Evolutionary conservation across 2,113 vertebrate species (phyloP).

Genomic region (Lepisosteus osseus): DNA sequence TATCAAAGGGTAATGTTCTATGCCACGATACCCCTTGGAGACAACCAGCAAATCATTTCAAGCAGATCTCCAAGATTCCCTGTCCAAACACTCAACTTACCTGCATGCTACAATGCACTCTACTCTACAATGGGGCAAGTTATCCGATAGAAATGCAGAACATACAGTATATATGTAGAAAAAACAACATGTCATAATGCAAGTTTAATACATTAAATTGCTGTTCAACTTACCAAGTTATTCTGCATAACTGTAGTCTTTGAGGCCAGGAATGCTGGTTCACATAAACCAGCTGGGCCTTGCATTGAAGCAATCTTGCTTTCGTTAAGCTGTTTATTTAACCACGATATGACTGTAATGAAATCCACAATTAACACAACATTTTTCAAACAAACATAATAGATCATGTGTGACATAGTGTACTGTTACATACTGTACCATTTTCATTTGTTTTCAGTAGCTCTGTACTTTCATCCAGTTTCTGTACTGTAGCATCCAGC

Average conservation of each 20-base stretch:
- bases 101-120: no score
- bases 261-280: neutral
- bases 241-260: slow-evolving; percentile 15
- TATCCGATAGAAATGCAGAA: no score
- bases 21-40: no score
- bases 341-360: slow-evolving; percentile 27
- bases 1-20: no score
- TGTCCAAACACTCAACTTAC: no score
- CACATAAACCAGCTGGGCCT: neutral
- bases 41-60: no score
- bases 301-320: slow-evolving; percentile 19
- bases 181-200: no score
- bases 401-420: neutral
- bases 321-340: slow-evolving; percentile 39
- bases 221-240: slow-evolving; percentile 18
- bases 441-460: slow-evolving; percentile 34
- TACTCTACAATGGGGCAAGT: no score
- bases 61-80: no score
- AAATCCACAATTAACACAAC: no score
- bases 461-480: slow-evolving; percentile 30
- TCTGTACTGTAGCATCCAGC: slow-evolving; percentile 22
- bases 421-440: slow-evolving; percentile 18
- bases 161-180: no score
- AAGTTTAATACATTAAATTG: neutral
- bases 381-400: slow-evolving; percentile 18